A percentile compares a stretch with the other conserved stretches of the same genome.
phyloP scores from a whole-genome alignment of 2,888 invertebrate genomes.

The Molanna angustata region DNA sequence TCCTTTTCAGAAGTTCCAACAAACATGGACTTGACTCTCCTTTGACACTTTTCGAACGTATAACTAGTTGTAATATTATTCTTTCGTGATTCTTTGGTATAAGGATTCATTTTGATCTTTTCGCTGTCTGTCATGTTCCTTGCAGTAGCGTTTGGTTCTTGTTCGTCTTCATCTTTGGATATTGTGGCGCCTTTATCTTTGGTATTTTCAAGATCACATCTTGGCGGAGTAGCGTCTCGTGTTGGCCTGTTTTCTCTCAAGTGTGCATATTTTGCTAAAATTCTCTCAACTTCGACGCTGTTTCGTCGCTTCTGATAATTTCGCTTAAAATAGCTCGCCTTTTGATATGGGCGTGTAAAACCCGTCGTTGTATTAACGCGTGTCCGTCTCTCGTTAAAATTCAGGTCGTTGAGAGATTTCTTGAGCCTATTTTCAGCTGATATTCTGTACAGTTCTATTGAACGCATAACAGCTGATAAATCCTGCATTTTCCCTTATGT shows the following conservation, averaged over 20 bases:
- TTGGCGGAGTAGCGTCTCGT: neutral
- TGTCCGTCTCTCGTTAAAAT: neutral
- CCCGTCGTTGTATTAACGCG: constrained; percentile 8
- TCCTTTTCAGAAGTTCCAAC: constrained; percentile 12
- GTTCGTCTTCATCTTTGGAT: constrained; percentile 16
- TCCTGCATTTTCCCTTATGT: constrained; percentile 43
- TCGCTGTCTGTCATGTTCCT: constrained; percentile 21
- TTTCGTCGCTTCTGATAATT: constrained; percentile 45
- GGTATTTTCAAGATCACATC: constrained; percentile 2
- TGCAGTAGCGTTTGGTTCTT: constrained; percentile 1
- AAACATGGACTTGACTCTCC: constrained; percentile 10
- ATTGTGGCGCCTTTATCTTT: constrained; percentile 1
- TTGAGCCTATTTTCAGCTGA: constrained; percentile 22
- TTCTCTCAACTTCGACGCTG: constrained; percentile 55
- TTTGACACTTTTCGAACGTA: constrained; percentile 13
- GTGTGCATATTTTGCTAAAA: constrained; percentile 54
- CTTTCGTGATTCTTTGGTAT: neutral
- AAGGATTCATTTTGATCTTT: too few relatives aligned
- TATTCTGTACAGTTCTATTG: constrained; percentile 50
- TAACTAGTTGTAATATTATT: neutral
- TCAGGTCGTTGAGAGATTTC: constrained; percentile 11
- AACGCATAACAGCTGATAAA: constrained; percentile 52
- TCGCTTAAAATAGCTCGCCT: constrained; percentile 19
- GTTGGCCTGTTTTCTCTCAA: constrained; percentile 46
- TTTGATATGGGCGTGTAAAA: neutral